Percentiles rank a stretch among this genome's conserved stretches.
Evolutionary conservation across 2,888 invertebrate genomes (phyloP).

Genomic region (Coenonympha arcania): DNA sequence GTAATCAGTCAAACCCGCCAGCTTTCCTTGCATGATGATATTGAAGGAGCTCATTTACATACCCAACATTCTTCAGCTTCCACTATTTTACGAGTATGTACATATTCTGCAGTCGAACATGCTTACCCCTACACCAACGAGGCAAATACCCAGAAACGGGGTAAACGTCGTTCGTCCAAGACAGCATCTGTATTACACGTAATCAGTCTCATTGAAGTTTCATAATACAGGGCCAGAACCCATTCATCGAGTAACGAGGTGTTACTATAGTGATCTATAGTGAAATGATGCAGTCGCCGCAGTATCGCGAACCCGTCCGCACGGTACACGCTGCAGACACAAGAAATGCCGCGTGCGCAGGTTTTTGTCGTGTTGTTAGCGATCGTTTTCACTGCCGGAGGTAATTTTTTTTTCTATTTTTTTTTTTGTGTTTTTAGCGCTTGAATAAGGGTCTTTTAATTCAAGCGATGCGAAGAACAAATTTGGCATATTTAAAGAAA

Average conservation of each 20-base stretch:
- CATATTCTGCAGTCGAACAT: too few relatives aligned
- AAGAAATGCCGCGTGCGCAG: slow-evolving; percentile 25
- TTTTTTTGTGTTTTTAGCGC: too few relatives aligned
- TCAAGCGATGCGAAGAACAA: too few relatives aligned
- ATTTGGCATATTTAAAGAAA: too few relatives aligned
- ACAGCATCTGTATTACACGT: not conserved
- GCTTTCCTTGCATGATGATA: too few relatives aligned
- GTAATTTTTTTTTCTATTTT: slow-evolving; percentile 21
- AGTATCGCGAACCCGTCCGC: slow-evolving; percentile 36
- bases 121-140: too few relatives aligned
- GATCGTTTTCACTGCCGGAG: slow-evolving; percentile 22
- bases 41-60: too few relatives aligned
- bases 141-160: too few relatives aligned
- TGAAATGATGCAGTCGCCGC: slow-evolving; percentile 37
- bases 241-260: not conserved
- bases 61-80: too few relatives aligned
- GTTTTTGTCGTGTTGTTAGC: slow-evolving; percentile 18
- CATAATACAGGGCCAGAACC: not conserved
- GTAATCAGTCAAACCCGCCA: too few relatives aligned
- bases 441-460: too few relatives aligned
- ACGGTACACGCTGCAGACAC: slow-evolving; percentile 19
- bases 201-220: not conserved
- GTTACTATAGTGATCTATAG: slow-evolving; percentile 3
- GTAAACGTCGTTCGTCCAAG: not conserved
- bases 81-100: too few relatives aligned